Percentiles rank a stretch among this genome's conserved stretches.
Conservation (phyloP, 2,797 vertebrate genomes). For the Anabacerthia variegaticeps region DNA sequence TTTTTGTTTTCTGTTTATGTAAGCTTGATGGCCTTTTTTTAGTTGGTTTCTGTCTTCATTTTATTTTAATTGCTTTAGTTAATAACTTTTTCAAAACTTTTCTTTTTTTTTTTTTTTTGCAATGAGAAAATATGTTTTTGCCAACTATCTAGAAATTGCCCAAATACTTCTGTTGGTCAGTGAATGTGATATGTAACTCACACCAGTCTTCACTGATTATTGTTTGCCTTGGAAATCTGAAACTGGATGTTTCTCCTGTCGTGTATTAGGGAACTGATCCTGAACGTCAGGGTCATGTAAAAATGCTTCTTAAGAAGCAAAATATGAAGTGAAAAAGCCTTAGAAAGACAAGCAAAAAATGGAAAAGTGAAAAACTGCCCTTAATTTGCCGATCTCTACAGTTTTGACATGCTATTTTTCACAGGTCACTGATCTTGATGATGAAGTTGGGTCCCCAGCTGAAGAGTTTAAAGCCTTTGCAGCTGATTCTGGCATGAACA, state of each 20-base stretch:
- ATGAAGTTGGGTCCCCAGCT: conserved; percentile 92
- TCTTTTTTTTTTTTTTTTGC: not conserved
- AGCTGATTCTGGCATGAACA: conserved; percentile 95
- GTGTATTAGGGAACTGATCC: not conserved
- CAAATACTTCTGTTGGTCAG: not conserved
- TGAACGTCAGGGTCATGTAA: not conserved
- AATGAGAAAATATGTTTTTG: not conserved
- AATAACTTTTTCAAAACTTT: not conserved
- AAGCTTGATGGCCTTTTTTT: not conserved
- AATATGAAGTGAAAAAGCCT: not conserved
- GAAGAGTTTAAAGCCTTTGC: conserved; percentile 96
- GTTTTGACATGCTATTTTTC: not conserved
- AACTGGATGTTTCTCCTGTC: not conserved
- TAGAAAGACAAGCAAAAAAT: not conserved
- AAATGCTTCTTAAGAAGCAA: not conserved
- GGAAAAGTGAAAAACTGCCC: not conserved
- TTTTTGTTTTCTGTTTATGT: not conserved
- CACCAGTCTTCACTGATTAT: not conserved
- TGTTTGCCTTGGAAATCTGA: not conserved
- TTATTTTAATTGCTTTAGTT: not conserved
- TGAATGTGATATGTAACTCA: not conserved
- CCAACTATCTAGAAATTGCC: not conserved
- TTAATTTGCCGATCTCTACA: not conserved
- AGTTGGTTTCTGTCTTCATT: not conserved
- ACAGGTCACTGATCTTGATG: conserved; percentile 91